Percentiles rank a stretch among this genome's conserved stretches.
Evolutionary conservation across 2,113 vertebrate species (phyloP).

Genomic region (Megaceryle torquata): DNA sequence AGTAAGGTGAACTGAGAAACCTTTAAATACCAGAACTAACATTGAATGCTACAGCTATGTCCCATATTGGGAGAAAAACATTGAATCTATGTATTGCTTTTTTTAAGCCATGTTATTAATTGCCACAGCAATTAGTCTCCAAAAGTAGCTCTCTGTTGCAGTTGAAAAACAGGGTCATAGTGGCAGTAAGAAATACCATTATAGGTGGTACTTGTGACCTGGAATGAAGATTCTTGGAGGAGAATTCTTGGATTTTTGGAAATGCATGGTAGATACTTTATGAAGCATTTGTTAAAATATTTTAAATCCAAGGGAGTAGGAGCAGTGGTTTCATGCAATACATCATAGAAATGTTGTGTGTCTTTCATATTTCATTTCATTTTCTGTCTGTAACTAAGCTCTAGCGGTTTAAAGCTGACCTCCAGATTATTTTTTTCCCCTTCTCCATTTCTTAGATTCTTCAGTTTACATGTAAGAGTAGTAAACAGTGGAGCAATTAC

Average conservation of each 20-base stretch:
- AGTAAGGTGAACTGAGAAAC: background rate
- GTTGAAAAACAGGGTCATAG: background rate
- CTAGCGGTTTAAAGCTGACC: background rate
- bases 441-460: background rate
- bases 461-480: background rate
- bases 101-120: background rate
- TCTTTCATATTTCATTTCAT: background rate
- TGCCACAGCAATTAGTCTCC: background rate
- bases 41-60: background rate
- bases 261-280: background rate
- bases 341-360: background rate
- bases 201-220: background rate
- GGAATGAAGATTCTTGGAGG: background rate
- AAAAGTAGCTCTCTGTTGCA: background rate
- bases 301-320: background rate
- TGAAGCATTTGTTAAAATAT: background rate
- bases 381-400: background rate
- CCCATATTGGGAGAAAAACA: background rate
- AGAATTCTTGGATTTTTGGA: background rate
- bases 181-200: constrained; percentile 5
- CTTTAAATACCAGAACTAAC: background rate
- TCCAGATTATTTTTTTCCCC: background rate
- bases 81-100: background rate
- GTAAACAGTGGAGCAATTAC: background rate
- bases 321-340: background rate